Evolutionary conservation across 2,888 invertebrate species (phyloP).

Genomic region (Lordiphosa fenestrarum): DNA sequence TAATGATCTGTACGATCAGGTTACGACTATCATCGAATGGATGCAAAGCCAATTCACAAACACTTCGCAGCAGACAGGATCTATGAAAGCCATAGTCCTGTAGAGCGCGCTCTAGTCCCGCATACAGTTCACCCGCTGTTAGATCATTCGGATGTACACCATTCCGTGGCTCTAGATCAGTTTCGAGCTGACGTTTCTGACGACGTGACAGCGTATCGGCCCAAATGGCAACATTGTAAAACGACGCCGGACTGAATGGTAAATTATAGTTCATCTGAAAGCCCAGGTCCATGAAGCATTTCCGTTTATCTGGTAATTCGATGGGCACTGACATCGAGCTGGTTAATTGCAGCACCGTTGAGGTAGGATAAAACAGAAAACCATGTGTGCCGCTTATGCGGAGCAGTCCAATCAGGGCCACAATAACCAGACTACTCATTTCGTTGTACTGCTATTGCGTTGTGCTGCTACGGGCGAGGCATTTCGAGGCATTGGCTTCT

Average conservation of each 20-base stretch:
- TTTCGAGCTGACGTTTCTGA: slow-evolving; percentile 36
- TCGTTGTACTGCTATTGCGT: slow-evolving; percentile 27
- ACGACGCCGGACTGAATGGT: slow-evolving; percentile 64
- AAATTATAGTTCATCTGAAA: slow-evolving; percentile 79
- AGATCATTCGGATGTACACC: slow-evolving; percentile 67
- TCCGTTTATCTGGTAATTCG: slow-evolving; percentile 57
- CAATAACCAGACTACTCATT: slow-evolving; percentile 4
- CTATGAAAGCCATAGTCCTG: slow-evolving; percentile 83
- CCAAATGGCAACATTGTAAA: slow-evolving; percentile 75
- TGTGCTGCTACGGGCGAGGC: slow-evolving; percentile 39
- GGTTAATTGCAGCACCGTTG: slow-evolving; percentile 55
- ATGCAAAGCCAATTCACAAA: slow-evolving; percentile 85
- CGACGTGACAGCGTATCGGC: slow-evolving; percentile 50
- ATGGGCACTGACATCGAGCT: slow-evolving; percentile 73
- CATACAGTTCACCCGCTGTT: slow-evolving; percentile 75
- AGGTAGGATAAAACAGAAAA: slow-evolving; percentile 39
- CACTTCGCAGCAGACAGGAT: slow-evolving; percentile 84
- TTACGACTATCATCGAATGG: slow-evolving; percentile 81
- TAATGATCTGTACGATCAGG: slow-evolving; percentile 85
- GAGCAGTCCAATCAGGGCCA: slow-evolving; percentile 11
- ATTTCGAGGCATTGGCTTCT: slow-evolving; percentile 30
- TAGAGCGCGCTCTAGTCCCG: slow-evolving; percentile 61
- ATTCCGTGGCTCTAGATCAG: slow-evolving; percentile 6
- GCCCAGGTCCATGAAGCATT: slow-evolving; percentile 76
- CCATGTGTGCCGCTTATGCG: slow-evolving; percentile 7